These are phyloP conservation scores for Donacobius atricapilla DNA, from an alignment of 2,113 vertebrate species.

Conservation along the genomic window DNA sequence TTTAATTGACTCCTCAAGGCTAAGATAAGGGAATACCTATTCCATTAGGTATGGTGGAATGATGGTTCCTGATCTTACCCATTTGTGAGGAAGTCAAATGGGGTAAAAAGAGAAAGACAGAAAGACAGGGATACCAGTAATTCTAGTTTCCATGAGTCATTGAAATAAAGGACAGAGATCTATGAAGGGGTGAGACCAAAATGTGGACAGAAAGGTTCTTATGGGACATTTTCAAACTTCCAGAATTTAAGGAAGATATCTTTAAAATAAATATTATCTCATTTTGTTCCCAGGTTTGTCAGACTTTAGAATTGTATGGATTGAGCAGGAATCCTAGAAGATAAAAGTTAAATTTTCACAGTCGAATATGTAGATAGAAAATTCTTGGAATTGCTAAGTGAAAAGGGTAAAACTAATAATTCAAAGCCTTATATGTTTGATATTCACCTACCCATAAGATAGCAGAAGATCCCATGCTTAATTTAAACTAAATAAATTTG, in stretches of 20 bases:
- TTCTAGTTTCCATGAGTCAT: not conserved
- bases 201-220: not conserved
- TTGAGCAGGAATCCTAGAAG: not conserved
- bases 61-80: not conserved
- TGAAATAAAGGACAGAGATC: not conserved
- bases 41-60: too few species aligned
- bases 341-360: not conserved
- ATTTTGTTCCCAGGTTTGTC: not conserved
- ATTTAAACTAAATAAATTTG: not conserved
- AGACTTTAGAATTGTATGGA: not conserved
- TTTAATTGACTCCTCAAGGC: not conserved
- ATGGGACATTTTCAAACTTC: not conserved
- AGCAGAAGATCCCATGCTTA: not conserved
- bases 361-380: not conserved
- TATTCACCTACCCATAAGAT: not conserved
- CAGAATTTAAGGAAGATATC: not conserved
- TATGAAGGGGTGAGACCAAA: not conserved
- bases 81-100: not conserved
- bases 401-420: not conserved
- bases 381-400: not conserved
- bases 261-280: not conserved
- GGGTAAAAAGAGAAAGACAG: not conserved
- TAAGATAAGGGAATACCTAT: not conserved
- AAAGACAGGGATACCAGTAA: not conserved
- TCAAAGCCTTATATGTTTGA: not conserved